Evolutionary conservation across 2,797 vertebrate species (phyloP).

Genomic region (Platyrinchus mystaceus): DNA sequence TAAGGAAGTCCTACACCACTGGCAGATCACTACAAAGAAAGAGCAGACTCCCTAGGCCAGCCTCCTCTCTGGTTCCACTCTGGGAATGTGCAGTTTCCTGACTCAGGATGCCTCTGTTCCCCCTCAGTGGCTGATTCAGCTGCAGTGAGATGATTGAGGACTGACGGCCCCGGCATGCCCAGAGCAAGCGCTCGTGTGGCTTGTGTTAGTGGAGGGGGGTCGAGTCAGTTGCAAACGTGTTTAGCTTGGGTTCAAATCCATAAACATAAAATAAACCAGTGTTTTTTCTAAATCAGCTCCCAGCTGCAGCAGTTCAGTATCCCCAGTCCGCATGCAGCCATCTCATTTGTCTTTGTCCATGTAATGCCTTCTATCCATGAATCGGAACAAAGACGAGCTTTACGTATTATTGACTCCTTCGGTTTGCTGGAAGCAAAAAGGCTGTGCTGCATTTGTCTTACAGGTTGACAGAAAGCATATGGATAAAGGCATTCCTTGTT

Average conservation of each 20-base stretch:
- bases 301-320: background rate
- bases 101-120: fast-evolving
- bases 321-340: background rate
- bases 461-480: background rate
- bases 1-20: background rate
- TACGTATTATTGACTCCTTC: background rate
- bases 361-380: background rate
- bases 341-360: background rate
- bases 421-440: background rate
- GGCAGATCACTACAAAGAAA: background rate
- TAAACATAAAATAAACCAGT: background rate
- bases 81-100: background rate
- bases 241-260: background rate
- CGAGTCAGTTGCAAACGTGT: background rate
- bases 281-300: background rate
- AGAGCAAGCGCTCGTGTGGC: fast-evolving
- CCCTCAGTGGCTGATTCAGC: fast-evolving
- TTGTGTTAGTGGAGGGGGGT: background rate
- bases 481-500: background rate
- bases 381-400: background rate
- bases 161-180: fast-evolving
- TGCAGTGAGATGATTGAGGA: fast-evolving
- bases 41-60: background rate
- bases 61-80: background rate
- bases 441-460: background rate